phyloP scores from a whole-genome alignment of 2,888 invertebrate species.

The Sphaerophoria taeniata region DNA sequence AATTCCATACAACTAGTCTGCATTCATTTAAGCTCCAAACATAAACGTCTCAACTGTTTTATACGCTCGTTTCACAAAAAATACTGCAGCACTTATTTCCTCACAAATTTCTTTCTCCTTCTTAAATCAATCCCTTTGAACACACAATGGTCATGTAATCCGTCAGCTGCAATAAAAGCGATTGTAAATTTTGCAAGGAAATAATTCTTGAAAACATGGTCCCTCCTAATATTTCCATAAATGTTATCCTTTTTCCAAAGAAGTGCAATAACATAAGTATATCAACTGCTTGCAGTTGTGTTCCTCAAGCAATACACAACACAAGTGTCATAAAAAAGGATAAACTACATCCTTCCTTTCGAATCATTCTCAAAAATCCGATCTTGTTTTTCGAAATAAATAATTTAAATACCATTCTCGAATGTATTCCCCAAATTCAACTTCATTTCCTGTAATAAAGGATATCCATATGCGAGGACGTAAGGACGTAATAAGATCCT shows the following conservation, averaged over 20 bases:
- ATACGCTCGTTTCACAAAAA: too few relatives aligned
- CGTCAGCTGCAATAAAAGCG: constrained; percentile 65
- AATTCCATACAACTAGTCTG: too few relatives aligned
- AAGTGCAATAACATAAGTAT: background rate
- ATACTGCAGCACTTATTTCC: constrained; percentile 19
- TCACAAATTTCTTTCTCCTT: constrained; percentile 19
- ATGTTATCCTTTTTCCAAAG: constrained; percentile 29
- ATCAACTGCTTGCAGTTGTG: background rate
- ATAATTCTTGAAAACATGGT: constrained; percentile 46
- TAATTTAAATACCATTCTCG: constrained; percentile 35
- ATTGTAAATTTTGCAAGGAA: constrained; percentile 63
- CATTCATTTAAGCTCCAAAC: too few relatives aligned
- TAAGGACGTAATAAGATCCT: constrained; percentile 46
- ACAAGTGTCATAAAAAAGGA: constrained; percentile 33
- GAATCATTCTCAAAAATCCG: background rate
- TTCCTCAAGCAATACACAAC: constrained; percentile 1
- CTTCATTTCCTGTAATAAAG: constrained; percentile 33
- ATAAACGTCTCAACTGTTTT: too few relatives aligned
- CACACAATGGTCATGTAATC: constrained; percentile 69
- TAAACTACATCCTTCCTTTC: constrained; percentile 16
- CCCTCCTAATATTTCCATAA: constrained; percentile 16
- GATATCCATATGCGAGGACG: constrained; percentile 56
- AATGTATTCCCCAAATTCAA: background rate
- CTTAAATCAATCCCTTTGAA: constrained; percentile 17
- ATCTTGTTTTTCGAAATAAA: constrained; percentile 37